Base-by-base conservation (phyloP, 1,140 invertebrate genomes). In the Drosophila murphyi region DNA sequence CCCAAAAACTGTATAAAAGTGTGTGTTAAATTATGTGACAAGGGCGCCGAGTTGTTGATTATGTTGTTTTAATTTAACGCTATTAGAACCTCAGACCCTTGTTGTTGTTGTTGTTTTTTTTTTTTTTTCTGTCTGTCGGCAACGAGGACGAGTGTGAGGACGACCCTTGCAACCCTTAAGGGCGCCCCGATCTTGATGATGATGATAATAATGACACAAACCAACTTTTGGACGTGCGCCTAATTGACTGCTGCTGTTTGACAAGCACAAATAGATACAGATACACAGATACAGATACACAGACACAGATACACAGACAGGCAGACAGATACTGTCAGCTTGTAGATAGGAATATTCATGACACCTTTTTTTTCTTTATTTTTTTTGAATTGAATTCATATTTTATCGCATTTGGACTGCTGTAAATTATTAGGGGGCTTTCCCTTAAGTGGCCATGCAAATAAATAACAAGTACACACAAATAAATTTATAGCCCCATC, bases 61-160 rank as follows among this genome's bases (percentile, higher is more conserved):
- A 88, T 91, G 83, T 90, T 91, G 88, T 90, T 90, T 90, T 90
- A 90, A 90, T 90, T 90, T 90, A 90, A 91, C 88, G 80, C 88
- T 82, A 90, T 90, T 90, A 90, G 88, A 71, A 67, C 73, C 60
- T 61, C 60, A 68, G 52, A 69, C 73, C 72, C 60, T 72, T 72
- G 48, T 76, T 67, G 70, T 31, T 50, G 3, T 43, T 5, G n/a
- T 5, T 32, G 5, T 32, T 57, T 43, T 12, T 28, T 28, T 4
- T 28, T 39, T 29, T 34, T n/a, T 41, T 32, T 3, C 8, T 32
- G 37, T 28, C n/a, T 5, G 7, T 1, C 29, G 6, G 8, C 0
- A 45, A 20, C n/a, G 43, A 45, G 41, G 37, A 41, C 12, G 20
- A 37, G 7, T 34, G 28, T 8, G 8, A 39, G 43, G 55, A 47